These are phyloP conservation scores for Psittacula cyanocephala DNA, from an alignment of 2,113 vertebrate species.

Conservation along the genomic window DNA sequence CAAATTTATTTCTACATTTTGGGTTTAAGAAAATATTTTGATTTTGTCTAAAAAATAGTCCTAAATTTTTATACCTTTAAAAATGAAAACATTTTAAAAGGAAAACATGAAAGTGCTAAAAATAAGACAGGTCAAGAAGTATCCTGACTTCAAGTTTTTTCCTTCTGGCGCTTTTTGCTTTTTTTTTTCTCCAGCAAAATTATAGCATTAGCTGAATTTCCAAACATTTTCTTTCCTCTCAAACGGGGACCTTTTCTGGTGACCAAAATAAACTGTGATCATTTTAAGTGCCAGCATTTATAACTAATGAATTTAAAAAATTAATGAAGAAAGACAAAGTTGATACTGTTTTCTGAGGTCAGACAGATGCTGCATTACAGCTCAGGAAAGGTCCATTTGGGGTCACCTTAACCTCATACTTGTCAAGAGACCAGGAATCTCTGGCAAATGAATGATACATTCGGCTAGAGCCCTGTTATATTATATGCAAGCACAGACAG, in stretches of 20 bases:
- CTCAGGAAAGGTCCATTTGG: not conserved
- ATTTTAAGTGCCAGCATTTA: not conserved
- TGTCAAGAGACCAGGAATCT: not conserved
- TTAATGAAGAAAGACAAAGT: not conserved
- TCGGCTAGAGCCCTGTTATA: not conserved
- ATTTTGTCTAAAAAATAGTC: not conserved
- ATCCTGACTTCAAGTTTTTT: not conserved
- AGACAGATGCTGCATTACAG: not conserved
- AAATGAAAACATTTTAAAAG: not conserved
- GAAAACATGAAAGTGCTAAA: not conserved
- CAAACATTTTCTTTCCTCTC: not conserved
- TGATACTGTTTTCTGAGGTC: not conserved
- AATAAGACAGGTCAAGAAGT: not conserved
- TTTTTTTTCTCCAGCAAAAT: not conserved
- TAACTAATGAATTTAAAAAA: not conserved
- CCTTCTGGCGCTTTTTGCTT: not conserved
- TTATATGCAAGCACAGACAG: not conserved
- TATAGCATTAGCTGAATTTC: not conserved
- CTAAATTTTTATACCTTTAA: not conserved
- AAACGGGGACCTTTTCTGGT: not conserved
- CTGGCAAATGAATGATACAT: not conserved
- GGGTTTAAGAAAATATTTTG: not conserved
- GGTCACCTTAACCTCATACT: not conserved
- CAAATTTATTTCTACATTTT: not conserved
- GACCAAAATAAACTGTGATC: not conserved